A percentile compares a stretch with the other conserved stretches of the same genome.
Conservation (phyloP, 2,888 invertebrate species). For the Epistrophe grossulariae region DNA sequence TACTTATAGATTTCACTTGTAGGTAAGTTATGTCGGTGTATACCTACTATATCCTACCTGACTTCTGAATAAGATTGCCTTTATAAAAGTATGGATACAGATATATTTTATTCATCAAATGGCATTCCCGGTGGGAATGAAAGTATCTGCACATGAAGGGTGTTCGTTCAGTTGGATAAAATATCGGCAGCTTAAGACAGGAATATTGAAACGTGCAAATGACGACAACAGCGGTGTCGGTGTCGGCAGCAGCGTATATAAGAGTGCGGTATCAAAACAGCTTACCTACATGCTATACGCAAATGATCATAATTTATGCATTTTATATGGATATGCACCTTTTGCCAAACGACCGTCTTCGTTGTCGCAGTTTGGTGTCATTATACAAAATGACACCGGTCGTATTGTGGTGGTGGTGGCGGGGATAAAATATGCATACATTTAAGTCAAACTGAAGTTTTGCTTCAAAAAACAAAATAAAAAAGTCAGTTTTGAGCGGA, state of each 20-base stretch:
- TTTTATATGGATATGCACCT: conserved; percentile 74
- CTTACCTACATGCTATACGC: conserved; percentile 55
- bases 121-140: conserved; percentile 39
- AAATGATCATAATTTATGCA: conserved; percentile 74
- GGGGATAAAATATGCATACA: conserved; percentile 67
- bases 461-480: conserved; percentile 9
- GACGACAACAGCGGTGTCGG: background rate
- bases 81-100: conserved; percentile 35
- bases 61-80: conserved; percentile 60
- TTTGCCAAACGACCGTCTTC: conserved; percentile 50
- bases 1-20: background rate
- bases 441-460: conserved; percentile 40
- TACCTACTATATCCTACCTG: conserved; percentile 1
- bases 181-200: conserved; percentile 70
- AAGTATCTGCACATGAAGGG: conserved; percentile 32
- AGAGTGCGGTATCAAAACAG: conserved; percentile 48
- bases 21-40: background rate
- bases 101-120: conserved; percentile 70
- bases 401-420: conserved; percentile 13
- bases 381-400: conserved; percentile 35
- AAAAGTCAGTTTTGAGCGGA: background rate
- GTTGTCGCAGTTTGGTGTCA: conserved; percentile 28
- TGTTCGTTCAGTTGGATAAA: conserved; percentile 54
- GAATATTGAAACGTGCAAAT: conserved; percentile 70
- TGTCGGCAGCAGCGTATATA: background rate